Percentiles rank a stretch among this genome's conserved stretches.
phyloP scores from a whole-genome alignment of 2,888 invertebrate species.

The Drosophila melanosoma region DNA sequence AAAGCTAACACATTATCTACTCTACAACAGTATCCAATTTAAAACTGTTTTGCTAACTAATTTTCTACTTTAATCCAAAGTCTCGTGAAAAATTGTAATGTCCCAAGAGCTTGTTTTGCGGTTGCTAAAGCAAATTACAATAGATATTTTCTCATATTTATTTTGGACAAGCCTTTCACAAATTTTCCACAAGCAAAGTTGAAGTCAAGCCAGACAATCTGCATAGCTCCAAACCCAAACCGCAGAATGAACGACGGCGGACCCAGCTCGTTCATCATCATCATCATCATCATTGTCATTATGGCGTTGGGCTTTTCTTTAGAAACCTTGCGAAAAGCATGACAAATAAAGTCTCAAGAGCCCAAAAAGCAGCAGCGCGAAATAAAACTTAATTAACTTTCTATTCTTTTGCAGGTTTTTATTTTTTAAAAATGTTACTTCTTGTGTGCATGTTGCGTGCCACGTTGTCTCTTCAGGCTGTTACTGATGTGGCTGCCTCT shows the following conservation, averaged over 20 bases:
- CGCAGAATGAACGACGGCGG: constrained; percentile 58
- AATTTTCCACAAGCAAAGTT: constrained; percentile 49
- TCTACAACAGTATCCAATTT: constrained; percentile 6
- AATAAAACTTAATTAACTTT: constrained; percentile 76
- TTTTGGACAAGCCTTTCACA: constrained; percentile 74
- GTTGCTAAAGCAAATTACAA: constrained; percentile 66
- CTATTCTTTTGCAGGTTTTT: constrained; percentile 64
- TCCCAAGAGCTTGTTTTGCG: constrained; percentile 42
- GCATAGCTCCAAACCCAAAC: constrained; percentile 56
- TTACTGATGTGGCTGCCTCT: background rate
- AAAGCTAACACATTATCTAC: constrained; percentile 19
- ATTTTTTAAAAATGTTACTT: constrained; percentile 16
- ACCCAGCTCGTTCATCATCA: constrained; percentile 39
- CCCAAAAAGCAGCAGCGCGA: constrained; percentile 39
- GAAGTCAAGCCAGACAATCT: constrained; percentile 29
- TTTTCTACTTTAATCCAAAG: constrained; percentile 29
- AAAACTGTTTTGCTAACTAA: constrained; percentile 20
- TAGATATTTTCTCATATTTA: constrained; percentile 68
- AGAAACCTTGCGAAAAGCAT: constrained; percentile 50
- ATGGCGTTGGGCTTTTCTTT: constrained; percentile 71
- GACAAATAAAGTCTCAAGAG: constrained; percentile 49
- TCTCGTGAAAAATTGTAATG: constrained; percentile 17
- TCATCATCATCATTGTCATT: constrained; percentile 7
- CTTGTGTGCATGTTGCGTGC: constrained; percentile 49
- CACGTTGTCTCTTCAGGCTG: constrained; percentile 20